Percentiles rank a stretch among this genome's conserved stretches.
phyloP scores from a whole-genome alignment of 1,140 invertebrate genomes.

The Holcopasites calliopsidis region DNA sequence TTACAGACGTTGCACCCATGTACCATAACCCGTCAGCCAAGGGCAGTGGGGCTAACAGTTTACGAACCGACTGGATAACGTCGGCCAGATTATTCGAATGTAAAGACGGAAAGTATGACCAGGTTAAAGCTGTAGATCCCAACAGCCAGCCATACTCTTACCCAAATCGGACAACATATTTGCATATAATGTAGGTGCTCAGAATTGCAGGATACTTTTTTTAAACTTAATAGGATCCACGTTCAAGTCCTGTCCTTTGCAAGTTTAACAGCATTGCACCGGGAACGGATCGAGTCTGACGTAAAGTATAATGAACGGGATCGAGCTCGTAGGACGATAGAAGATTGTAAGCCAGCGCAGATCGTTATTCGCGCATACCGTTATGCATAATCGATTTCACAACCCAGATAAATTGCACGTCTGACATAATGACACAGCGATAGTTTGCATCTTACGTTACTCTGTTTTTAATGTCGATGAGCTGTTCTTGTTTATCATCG shows the following conservation, averaged over 20 bases:
- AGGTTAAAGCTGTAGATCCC: neutral
- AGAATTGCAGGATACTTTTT: neutral
- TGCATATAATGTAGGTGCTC: neutral
- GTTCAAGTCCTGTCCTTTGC: no score
- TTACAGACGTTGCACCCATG: neutral
- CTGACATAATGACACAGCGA: neutral
- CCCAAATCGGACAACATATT: conserved; percentile 10
- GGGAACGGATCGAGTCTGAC: neutral
- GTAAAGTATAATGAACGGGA: neutral
- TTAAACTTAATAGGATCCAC: neutral
- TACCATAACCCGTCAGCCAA: neutral
- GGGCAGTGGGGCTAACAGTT: neutral
- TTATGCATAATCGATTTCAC: neutral
- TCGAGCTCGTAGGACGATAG: neutral
- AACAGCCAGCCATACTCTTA: neutral
- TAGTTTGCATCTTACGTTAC: neutral
- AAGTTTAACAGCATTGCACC: no score
- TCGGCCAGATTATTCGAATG: conserved; percentile 12
- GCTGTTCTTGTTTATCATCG: neutral
- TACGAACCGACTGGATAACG: neutral
- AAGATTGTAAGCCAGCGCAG: neutral
- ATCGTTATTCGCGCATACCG: neutral
- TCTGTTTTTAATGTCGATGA: neutral
- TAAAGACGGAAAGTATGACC: neutral
- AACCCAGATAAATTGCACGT: neutral